Conservation (phyloP, 1,140 invertebrate genomes). For the Drosophila lini region DNA sequence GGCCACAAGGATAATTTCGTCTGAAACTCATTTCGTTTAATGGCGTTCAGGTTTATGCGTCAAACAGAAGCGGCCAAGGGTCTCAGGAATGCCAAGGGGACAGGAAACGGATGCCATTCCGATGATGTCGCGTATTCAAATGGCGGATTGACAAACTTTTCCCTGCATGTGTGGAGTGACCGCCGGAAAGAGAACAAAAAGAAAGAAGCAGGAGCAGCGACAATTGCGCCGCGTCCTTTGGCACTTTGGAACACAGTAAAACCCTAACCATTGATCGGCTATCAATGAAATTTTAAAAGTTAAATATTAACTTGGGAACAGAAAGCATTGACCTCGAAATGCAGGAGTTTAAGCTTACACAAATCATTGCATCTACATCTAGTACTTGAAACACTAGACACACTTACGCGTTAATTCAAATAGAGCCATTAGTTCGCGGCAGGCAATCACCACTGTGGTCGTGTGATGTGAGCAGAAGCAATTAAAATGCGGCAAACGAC, state of each 20-base stretch:
- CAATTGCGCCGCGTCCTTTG: constrained; percentile 25
- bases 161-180: constrained; percentile 14
- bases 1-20: constrained; percentile 67
- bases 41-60: constrained; percentile 77
- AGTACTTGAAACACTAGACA: not conserved
- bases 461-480: constrained; percentile 71
- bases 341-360: not conserved
- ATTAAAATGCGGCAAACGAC: constrained; percentile 82
- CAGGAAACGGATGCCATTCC: constrained; percentile 57
- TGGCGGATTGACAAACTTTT: constrained; percentile 79
- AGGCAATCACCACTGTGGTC: constrained; percentile 21
- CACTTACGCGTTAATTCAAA: not conserved
- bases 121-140: constrained; percentile 78
- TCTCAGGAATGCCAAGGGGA: constrained; percentile 26
- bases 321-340: not conserved
- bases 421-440: constrained; percentile 3
- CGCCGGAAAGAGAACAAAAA: constrained; percentile 10
- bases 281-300: not conserved
- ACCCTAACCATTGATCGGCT: not conserved
- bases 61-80: constrained; percentile 56
- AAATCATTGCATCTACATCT: not conserved
- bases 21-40: constrained; percentile 82
- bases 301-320: not conserved
- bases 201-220: not conserved
- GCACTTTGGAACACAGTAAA: constrained; percentile 15